Percentiles rank a stretch among this genome's conserved stretches.
phyloP scores from a whole-genome alignment of 2,888 invertebrate species.

The Norana najaformis region DNA sequence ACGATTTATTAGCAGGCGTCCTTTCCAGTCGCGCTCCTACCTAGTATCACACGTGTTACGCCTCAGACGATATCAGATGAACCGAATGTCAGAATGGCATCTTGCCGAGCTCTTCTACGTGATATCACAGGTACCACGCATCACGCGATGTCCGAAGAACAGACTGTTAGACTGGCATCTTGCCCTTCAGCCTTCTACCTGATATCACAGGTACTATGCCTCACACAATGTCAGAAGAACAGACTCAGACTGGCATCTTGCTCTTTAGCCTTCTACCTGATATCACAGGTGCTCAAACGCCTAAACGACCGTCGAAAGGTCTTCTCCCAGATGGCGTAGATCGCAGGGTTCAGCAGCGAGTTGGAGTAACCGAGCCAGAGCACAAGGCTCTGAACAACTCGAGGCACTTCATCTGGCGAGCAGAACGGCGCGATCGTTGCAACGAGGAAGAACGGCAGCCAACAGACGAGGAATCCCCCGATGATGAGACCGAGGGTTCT shows the following conservation, averaged over 20 bases:
- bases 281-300: constrained; percentile 40
- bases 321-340: constrained; percentile 48
- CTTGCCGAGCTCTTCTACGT: too few species aligned
- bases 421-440: constrained; percentile 55
- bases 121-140: too few species aligned
- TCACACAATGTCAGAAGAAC: not conserved
- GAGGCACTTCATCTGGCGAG: constrained; percentile 37
- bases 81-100: too few species aligned
- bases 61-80: too few species aligned
- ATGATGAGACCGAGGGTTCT: constrained; percentile 46
- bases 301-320: constrained; percentile 44
- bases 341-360: constrained; percentile 48
- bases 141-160: too few species aligned
- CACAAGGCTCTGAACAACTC: constrained; percentile 51
- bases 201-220: not conserved
- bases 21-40: too few species aligned
- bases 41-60: too few species aligned
- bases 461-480: constrained; percentile 60
- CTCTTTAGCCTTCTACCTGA: constrained; percentile 31
- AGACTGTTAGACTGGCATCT: too few species aligned
- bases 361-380: constrained; percentile 62
- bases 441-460: constrained; percentile 62
- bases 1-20: too few species aligned
- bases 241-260: not conserved
- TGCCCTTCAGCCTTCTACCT: not conserved